Evolutionary conservation across 1,140 invertebrate genomes (phyloP).

Genomic region (Drosophila triauraria): DNA sequence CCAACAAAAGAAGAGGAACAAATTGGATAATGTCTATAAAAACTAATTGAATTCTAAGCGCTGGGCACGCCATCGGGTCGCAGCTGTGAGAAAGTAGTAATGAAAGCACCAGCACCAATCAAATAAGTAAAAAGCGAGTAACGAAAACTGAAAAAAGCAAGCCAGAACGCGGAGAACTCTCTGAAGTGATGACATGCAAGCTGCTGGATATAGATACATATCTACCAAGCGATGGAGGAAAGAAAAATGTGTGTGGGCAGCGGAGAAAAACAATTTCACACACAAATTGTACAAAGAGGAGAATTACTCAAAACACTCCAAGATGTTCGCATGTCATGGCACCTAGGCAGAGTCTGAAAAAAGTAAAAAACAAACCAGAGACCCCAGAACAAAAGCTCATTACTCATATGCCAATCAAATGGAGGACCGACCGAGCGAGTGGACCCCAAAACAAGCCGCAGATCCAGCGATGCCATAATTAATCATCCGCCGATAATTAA

Average conservation of each 20-base stretch:
- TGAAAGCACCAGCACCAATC: constrained; percentile 55
- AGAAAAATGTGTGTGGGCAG: constrained; percentile 67
- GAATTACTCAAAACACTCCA: constrained; percentile 62
- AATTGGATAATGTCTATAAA: constrained; percentile 84
- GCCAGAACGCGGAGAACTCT: constrained; percentile 41
- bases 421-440: background rate
- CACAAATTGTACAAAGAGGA: constrained; percentile 51
- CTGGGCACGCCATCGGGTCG: constrained; percentile 66
- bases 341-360: constrained; percentile 12
- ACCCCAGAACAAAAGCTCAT: constrained; percentile 77
- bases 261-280: constrained; percentile 71
- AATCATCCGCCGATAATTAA: constrained; percentile 82
- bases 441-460: constrained; percentile 56
- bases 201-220: constrained; percentile 53
- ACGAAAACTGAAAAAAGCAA: constrained; percentile 26
- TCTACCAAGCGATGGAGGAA: constrained; percentile 15
- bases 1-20: constrained; percentile 47
- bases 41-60: constrained; percentile 84
- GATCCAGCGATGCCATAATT: constrained; percentile 66
- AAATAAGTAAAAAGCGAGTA: constrained; percentile 35
- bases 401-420: constrained; percentile 82
- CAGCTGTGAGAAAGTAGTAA: constrained; percentile 77
- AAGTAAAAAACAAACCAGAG: constrained; percentile 30
- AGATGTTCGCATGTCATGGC: constrained; percentile 61
- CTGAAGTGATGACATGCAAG: constrained; percentile 79